Evolutionary conservation across 2,888 invertebrate genomes (phyloP).

Genomic region (Drosophila fungiperda): DNA sequence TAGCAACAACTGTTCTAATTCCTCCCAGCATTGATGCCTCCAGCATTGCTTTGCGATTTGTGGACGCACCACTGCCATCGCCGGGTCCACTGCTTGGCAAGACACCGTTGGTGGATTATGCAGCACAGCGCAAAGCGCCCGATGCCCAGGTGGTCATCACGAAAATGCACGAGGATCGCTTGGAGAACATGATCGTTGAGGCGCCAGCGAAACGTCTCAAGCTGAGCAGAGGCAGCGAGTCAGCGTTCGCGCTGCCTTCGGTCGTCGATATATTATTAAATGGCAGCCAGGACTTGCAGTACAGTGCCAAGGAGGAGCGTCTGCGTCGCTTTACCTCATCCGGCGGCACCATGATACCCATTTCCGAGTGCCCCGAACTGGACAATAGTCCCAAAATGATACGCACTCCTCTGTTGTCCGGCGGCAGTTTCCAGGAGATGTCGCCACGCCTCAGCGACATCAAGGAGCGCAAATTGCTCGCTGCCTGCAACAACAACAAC

Average conservation of each 20-base stretch:
- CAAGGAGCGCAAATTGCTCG: conserved; percentile 62
- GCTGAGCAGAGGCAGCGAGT: conserved; percentile 17
- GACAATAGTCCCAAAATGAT: conserved; percentile 91
- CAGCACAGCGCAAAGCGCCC: conserved; percentile 77
- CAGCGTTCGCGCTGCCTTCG: conserved; percentile 24
- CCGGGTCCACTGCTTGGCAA: conserved; percentile 93
- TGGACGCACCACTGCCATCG: conserved; percentile 90
- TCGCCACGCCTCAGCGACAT: conserved; percentile 73
- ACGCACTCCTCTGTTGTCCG: conserved; percentile 92
- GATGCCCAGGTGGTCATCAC: conserved; percentile 83
- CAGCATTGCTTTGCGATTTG: conserved; percentile 83
- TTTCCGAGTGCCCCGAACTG: conserved; percentile 87
- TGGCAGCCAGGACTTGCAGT: conserved; percentile 70
- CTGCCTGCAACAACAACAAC: not conserved
- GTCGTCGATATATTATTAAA: conserved; percentile 51
- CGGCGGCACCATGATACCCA: conserved; percentile 87
- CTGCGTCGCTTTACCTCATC: conserved; percentile 82
- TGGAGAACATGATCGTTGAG: conserved; percentile 43
- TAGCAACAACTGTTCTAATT: conserved; percentile 3
- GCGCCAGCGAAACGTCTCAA: conserved; percentile 67
- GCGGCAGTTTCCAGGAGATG: conserved; percentile 90
- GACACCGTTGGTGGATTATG: conserved; percentile 91
- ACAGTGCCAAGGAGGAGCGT: conserved; percentile 73
- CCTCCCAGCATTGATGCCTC: conserved; percentile 40
- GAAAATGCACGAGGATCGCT: conserved; percentile 84